Evolutionary conservation across 2,113 vertebrate genomes (phyloP).

Genomic region (Pseudopodoces humilis): DNA sequence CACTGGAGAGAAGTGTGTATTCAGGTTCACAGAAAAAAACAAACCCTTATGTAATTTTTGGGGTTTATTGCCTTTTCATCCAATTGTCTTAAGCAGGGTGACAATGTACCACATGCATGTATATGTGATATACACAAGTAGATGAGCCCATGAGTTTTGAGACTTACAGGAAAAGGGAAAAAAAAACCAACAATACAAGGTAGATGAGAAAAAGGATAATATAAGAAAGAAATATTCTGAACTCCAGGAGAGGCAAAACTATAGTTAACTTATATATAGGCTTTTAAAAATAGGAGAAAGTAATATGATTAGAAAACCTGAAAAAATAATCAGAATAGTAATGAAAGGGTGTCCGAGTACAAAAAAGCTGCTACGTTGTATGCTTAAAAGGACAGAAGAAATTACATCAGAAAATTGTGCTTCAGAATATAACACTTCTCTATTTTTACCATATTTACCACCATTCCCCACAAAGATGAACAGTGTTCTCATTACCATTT

Average conservation of each 20-base stretch:
- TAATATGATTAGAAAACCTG: neutral
- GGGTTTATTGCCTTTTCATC: neutral
- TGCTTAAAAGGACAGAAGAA: neutral
- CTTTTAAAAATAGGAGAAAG: neutral
- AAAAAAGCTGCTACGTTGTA: neutral
- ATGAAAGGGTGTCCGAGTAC: neutral
- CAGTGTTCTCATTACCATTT: conserved; percentile 63
- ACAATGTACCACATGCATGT: rapidly evolving
- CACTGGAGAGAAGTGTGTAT: neutral
- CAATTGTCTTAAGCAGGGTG: neutral
- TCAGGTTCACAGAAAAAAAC: neutral
- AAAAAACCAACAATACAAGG: neutral
- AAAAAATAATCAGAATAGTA: neutral
- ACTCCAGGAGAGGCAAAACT: neutral
- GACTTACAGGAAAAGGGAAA: neutral
- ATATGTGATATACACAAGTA: neutral
- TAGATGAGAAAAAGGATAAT: neutral
- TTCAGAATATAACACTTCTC: neutral
- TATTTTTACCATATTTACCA: conserved; percentile 24
- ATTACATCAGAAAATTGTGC: neutral
- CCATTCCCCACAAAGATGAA: neutral
- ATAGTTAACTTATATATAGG: neutral
- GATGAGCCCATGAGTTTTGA: neutral
- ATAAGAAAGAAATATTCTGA: neutral
- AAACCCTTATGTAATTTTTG: rapidly evolving